A percentile compares a stretch with the other conserved stretches of the same genome.
Conservation (phyloP, 2,797 vertebrate genomes). For the Pseudomugil gertrudae region DNA sequence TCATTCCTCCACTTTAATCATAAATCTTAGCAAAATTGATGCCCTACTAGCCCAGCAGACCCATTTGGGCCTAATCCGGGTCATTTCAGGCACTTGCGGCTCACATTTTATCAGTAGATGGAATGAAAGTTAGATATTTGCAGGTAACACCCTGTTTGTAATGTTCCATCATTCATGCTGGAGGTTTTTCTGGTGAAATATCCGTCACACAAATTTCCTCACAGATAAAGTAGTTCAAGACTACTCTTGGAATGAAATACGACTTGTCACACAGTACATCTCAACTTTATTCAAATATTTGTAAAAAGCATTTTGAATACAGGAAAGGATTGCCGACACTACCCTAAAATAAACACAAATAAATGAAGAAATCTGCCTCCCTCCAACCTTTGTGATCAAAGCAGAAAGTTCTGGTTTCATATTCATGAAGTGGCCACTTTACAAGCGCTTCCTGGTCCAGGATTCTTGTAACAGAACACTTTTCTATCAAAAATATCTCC, state of each 20-base stretch:
- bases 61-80: no score
- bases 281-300: slow-evolving; percentile 65
- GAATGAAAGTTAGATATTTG: background rate
- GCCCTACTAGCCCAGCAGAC: slow-evolving; percentile 33
- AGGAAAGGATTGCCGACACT: slow-evolving; percentile 46
- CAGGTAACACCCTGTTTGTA: background rate
- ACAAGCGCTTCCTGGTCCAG: slow-evolving; percentile 6
- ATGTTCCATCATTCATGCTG: background rate
- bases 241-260: slow-evolving; percentile 50
- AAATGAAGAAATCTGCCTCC: slow-evolving; percentile 22
- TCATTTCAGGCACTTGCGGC: no score
- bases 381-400: background rate
- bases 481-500: slow-evolving; percentile 52
- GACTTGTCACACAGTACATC: slow-evolving; percentile 72
- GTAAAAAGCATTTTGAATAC: slow-evolving; percentile 66
- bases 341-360: slow-evolving; percentile 50
- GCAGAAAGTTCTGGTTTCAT: slow-evolving; percentile 21
- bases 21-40: slow-evolving; percentile 51
- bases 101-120: background rate
- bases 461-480: slow-evolving; percentile 11
- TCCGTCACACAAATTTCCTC: background rate
- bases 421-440: no score
- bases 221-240: slow-evolving; percentile 21
- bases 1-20: slow-evolving; percentile 60
- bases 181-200: no score